Base-by-base conservation (phyloP, 2,113 vertebrate genomes). In the Glaucomys volans region DNA sequence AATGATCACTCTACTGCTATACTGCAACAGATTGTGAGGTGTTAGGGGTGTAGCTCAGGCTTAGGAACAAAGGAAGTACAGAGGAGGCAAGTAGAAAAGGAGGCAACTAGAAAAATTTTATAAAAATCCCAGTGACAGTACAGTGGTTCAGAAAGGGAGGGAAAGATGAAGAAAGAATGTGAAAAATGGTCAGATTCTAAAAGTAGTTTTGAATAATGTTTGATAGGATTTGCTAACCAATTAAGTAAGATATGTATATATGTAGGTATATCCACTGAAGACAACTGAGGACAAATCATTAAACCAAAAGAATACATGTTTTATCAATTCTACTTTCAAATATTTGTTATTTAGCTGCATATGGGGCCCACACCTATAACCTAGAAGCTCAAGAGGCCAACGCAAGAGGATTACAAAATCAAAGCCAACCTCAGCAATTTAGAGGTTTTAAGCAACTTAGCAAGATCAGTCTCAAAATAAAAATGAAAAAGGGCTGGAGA, bases 251-350 rank as follows among this genome's bases (percentile, higher is more conserved):
- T 69, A 59, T 13, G 20, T 20, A 76, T 66, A 16, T 71, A 32
- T 26, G 7, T 77, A 24, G 75, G 6, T 77, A 52, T 30, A n/a
- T 24, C 57, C 17, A 90, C 20, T 62, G 52, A 90, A 57, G 9
- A 8, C 72, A 75, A 89, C 10, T 6, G 28, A 72, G 8, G 47
- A 1, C 32, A 72, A 80, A 71, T 76, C 52, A 85, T 77, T 93
- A 93, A 90, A 35, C 17, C 67, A 79, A 22, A 91, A 91, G 9
- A 69, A 89, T 32, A 44, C 11, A 84, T 42, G n/a, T 8, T 71
- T 84, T 81, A 64, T 67, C 93, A 94, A 89, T n/a, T 30, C 8
- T 86, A 74, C 22, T 86, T 96, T 89, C 67, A 92, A 74, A 59
- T 66, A 91, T 24, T 37, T 83, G 24, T 26, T 59, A 76, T 91